Percentiles rank a stretch among this genome's conserved stretches.
phyloP scores from a whole-genome alignment of 2,113 vertebrate genomes.

The Ia io region DNA sequence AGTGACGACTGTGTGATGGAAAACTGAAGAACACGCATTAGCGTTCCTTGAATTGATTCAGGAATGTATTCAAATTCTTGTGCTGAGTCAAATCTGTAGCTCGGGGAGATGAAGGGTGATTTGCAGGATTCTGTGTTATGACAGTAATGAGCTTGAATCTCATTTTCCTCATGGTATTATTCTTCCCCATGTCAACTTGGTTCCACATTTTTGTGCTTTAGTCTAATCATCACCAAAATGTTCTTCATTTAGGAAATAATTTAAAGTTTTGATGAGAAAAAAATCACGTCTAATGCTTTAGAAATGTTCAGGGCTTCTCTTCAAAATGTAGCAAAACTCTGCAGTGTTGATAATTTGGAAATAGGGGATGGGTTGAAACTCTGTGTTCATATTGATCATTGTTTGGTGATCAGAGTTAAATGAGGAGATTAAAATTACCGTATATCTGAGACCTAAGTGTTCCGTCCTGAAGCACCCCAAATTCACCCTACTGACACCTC shows the following conservation, averaged over 20 bases:
- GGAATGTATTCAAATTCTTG: too few species aligned
- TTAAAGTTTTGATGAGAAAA: background rate
- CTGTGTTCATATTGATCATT: accelerated
- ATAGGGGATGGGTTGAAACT: background rate
- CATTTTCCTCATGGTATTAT: background rate
- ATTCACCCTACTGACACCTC: background rate
- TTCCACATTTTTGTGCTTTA: background rate
- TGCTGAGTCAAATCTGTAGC: background rate
- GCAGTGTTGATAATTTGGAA: background rate
- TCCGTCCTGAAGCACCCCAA: too few species aligned
- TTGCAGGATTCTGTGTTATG: background rate
- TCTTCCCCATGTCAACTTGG: background rate
- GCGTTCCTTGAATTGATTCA: background rate
- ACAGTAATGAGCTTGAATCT: background rate
- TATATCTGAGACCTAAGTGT: background rate
- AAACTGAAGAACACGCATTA: background rate
- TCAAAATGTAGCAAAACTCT: background rate
- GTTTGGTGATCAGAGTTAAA: background rate
- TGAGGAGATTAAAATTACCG: background rate
- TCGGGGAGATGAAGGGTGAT: background rate
- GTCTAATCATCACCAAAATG: background rate
- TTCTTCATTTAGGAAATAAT: conserved; percentile 25
- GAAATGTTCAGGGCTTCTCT: background rate
- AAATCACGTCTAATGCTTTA: background rate
- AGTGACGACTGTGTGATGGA: accelerated